Conservation (phyloP, 2,113 vertebrate species). For the Glaucidium brasilianum region DNA sequence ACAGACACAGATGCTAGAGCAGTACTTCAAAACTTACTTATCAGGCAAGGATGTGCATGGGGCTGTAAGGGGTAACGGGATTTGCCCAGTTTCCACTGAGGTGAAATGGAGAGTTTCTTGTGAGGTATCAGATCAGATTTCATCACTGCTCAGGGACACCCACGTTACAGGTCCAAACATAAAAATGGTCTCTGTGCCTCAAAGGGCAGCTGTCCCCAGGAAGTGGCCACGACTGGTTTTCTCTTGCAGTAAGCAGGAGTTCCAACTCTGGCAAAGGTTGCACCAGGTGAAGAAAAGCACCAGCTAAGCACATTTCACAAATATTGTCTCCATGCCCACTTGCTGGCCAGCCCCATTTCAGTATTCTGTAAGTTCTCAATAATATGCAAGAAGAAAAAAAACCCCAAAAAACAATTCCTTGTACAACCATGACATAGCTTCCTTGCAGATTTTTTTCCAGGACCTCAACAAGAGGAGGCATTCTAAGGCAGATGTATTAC, state of each 20-base stretch:
- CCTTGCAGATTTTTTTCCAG: not conserved
- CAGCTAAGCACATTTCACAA: not conserved
- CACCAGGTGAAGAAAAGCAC: not conserved
- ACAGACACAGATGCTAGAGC: fast-evolving
- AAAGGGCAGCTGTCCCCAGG: not conserved
- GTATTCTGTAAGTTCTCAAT: not conserved
- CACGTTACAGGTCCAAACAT: not conserved
- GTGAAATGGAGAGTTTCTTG: not conserved
- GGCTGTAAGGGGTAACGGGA: not conserved
- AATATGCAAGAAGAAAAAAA: not conserved
- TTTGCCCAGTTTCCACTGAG: not conserved
- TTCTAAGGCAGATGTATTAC: not conserved
- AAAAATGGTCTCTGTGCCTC: not conserved
- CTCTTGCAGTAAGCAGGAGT: not conserved
- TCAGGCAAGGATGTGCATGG: not conserved
- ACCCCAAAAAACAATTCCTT: not conserved
- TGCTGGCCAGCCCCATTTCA: not conserved
- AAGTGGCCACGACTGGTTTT: not conserved
- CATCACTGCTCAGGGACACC: not conserved
- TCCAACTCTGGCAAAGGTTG: not conserved
- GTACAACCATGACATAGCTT: not conserved
- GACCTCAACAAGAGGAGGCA: not conserved
- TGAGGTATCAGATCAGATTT: not conserved
- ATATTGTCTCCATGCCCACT: too few species aligned
- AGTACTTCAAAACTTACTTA: not conserved